These are phyloP conservation scores for Stictocephala bisonia DNA, from an alignment of 2,888 invertebrate genomes.

Conservation along the genomic window DNA sequence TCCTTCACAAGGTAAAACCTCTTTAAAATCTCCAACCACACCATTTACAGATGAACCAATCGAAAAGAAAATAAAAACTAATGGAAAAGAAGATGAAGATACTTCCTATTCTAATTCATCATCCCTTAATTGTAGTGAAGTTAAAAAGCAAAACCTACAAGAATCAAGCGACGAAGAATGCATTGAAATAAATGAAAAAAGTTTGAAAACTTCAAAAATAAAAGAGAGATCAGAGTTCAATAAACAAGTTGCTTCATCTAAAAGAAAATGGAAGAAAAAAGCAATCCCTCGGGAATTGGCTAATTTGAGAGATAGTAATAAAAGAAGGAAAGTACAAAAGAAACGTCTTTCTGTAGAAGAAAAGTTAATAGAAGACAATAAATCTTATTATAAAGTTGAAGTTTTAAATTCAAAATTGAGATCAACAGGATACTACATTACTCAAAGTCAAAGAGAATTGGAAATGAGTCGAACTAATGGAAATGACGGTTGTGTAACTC, in stretches of 20 bases:
- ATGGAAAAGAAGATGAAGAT: slow-evolving; percentile 2
- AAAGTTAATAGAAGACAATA: slow-evolving; percentile 68
- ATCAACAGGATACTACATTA: slow-evolving; percentile 64
- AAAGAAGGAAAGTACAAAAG: slow-evolving; percentile 49
- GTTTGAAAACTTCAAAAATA: background rate
- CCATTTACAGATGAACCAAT: background rate
- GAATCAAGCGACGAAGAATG: slow-evolving; percentile 1
- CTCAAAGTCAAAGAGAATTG: slow-evolving; percentile 44
- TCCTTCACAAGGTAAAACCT: background rate
- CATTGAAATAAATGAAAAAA: background rate
- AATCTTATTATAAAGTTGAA: slow-evolving; percentile 78
- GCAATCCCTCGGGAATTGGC: slow-evolving; percentile 3
- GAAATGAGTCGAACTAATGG: slow-evolving; percentile 43
- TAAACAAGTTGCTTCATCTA: too few species aligned
- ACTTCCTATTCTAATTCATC: background rate
- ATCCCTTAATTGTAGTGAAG: background rate
- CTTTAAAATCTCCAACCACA: slow-evolving; percentile 18
- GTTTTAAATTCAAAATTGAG: slow-evolving; percentile 76
- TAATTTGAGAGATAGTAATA: slow-evolving; percentile 13
- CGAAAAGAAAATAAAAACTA: slow-evolving; percentile 2
- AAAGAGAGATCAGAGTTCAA: background rate
- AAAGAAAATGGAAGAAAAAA: slow-evolving; percentile 24
- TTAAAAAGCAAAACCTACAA: background rate
- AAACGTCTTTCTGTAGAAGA: slow-evolving; percentile 68
- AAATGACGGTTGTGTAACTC: slow-evolving; percentile 29